phyloP scores from a whole-genome alignment of 2,113 vertebrate genomes.

The Spea multiplicata region DNA sequence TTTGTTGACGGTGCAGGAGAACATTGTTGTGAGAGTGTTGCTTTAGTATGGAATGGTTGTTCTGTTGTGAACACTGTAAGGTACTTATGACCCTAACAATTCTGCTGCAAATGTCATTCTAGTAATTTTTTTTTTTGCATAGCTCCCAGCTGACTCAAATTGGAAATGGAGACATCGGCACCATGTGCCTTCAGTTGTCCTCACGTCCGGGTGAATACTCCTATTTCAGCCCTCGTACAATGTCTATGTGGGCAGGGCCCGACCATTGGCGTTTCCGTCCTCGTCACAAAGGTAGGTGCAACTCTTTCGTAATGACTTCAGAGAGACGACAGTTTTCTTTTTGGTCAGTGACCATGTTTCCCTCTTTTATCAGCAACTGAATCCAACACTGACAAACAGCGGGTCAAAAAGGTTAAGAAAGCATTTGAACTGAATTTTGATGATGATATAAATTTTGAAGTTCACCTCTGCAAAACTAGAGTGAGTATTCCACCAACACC shows the following conservation, averaged over 20 bases:
- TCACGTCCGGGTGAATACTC: conserved; percentile 90
- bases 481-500: conserved; percentile 57
- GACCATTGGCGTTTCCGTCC: conserved; percentile 93
- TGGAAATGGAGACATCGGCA: conserved; percentile 73
- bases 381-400: background rate
- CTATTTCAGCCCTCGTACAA: conserved; percentile 90
- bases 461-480: conserved; percentile 75
- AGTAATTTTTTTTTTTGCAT: conserved; percentile 19
- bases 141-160: conserved; percentile 66
- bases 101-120: background rate
- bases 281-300: conserved; percentile 72
- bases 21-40: too few relatives aligned
- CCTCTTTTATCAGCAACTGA: conserved; percentile 46
- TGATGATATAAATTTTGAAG: conserved; percentile 76
- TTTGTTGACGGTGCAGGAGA: background rate
- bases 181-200: conserved; percentile 86
- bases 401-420: conserved; percentile 73
- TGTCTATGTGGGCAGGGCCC: conserved; percentile 91
- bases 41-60: too few relatives aligned
- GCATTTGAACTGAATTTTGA: conserved; percentile 79
- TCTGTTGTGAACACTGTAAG: too few relatives aligned
- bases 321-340: background rate
- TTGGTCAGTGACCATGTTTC: background rate
- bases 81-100: too few relatives aligned
- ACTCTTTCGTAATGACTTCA: background rate